Evolutionary conservation across 2,113 vertebrate genomes (phyloP), one percentile per base, ranked within the genome.

Genomic region (Periophthalmodon schlosseri): DNA sequence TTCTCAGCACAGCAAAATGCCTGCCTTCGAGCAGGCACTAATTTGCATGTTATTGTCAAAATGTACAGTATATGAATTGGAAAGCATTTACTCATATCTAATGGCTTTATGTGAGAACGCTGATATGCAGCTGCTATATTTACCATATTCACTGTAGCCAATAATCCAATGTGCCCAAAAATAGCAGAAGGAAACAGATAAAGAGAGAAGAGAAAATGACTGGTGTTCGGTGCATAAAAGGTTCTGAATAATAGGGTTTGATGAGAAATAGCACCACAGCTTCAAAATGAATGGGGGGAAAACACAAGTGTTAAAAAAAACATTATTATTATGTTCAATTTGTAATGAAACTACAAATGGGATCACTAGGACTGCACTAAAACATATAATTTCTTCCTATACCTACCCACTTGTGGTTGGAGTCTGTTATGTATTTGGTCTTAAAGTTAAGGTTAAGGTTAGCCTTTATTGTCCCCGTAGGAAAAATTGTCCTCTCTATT

Each of bases 151-250:
- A 69, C 65, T 64, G 73, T 47, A 72, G 54, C 86, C 79, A 86
- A 81, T 85, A 77, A 88, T 89, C 82, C 75, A 90, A 71, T 44
- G 52, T 16, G 74, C 16, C 67, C 68, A 80, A 77, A 81, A 76
- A 81, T 57, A 68, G 60, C 20, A 20, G 61, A 61, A 72, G 73
- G 70, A 16, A 44, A 16, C 2, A 1, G 56, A 71, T 66, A 52
- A 65, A 58, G 11, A n/a, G 33, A 44, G 78, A 47, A 63, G 57
- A 69, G 66, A 44, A 85, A 86, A 88, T 72, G 61, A 78, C 57
- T 87, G 82, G 82, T 79, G 80, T 81, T 77, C 70, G 34, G 70
- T 74, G 70, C 69, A 71, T 52, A 83, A 86, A 61, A 68, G 74
- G 71, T 52, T 13, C 2, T 34, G 24, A 44, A 61, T 34, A 49